Evolutionary conservation across 2,888 invertebrate genomes (phyloP).

Genomic region (Iphiclides podalirius): DNA sequence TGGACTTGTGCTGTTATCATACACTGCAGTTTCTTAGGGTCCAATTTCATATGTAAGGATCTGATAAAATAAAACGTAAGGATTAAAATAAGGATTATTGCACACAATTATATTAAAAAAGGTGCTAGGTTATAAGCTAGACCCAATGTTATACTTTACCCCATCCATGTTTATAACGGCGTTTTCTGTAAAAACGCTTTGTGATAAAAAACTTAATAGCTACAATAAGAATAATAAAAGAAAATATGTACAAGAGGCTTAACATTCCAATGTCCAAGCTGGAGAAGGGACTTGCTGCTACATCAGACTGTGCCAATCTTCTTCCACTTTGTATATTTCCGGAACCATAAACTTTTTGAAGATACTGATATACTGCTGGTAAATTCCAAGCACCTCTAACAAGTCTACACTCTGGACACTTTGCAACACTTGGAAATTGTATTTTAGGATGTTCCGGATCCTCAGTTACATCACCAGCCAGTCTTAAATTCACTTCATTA

Average conservation of each 20-base stretch:
- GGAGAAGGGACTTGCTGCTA: slow-evolving; percentile 76
- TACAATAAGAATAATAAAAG: slow-evolving; percentile 86
- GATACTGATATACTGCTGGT: slow-evolving; percentile 81
- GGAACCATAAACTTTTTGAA: slow-evolving; percentile 73
- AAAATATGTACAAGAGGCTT: slow-evolving; percentile 86
- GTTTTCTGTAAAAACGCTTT: slow-evolving; percentile 85
- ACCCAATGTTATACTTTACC: slow-evolving; percentile 83
- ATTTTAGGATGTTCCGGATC: slow-evolving; percentile 94
- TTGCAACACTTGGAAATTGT: slow-evolving; percentile 87
- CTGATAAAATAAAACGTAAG: no score
- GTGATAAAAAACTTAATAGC: slow-evolving; percentile 88
- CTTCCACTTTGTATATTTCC: slow-evolving; percentile 47
- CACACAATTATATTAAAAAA: neutral
- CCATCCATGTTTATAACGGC: slow-evolving; percentile 84
- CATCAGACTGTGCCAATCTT: slow-evolving; percentile 38
- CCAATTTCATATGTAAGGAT: no score
- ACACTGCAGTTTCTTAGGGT: no score
- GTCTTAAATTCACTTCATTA: slow-evolving; percentile 93
- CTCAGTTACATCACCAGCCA: slow-evolving; percentile 92
- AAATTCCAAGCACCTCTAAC: slow-evolving; percentile 81
- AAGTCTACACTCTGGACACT: slow-evolving; percentile 85
- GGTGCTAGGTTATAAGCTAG: neutral
- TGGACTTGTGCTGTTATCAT: no score
- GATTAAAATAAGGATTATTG: no score
- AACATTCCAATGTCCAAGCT: slow-evolving; percentile 87